A percentile compares a stretch with the other conserved stretches of the same genome.
phyloP scores from a whole-genome alignment of 2,113 vertebrate genomes.

The Pterocles burchelli region DNA sequence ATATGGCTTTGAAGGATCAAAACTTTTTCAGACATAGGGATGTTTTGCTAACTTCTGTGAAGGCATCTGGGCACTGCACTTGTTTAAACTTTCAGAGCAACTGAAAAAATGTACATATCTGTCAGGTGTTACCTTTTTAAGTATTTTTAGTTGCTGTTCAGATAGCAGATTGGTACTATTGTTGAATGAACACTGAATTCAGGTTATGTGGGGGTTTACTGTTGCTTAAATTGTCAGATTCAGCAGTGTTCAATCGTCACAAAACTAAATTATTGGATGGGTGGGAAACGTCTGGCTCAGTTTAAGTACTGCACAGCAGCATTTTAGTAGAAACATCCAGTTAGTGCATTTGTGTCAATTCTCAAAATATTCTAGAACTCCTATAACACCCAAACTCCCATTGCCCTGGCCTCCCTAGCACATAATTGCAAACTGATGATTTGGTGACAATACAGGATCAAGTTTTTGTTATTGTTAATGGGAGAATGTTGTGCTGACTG shows the following conservation, averaged over 20 bases:
- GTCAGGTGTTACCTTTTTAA: not conserved
- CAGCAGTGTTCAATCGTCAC: not conserved
- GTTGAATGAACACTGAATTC: not conserved
- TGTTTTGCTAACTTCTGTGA: not conserved
- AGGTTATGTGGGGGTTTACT: not conserved
- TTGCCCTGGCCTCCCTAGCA: not conserved
- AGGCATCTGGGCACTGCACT: not conserved
- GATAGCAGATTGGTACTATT: not conserved
- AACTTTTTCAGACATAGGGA: not conserved
- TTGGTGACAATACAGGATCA: not conserved
- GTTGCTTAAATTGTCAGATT: not conserved
- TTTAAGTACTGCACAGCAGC: not conserved
- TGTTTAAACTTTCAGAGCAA: not conserved
- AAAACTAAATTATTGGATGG: not conserved
- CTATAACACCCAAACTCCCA: fast-evolving
- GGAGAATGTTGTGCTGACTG: not conserved
- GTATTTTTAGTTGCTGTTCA: not conserved
- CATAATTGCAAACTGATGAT: not conserved
- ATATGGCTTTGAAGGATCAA: not conserved
- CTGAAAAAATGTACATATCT: not conserved
- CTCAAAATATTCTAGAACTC: not conserved
- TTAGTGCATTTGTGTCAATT: not conserved
- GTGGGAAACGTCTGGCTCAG: not conserved
- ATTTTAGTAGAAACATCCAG: not conserved
- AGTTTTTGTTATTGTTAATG: not conserved